A percentile compares a stretch with the other conserved stretches of the same genome.
These are phyloP conservation scores for Cyanocitta stelleri DNA, from an alignment of 2,113 vertebrate genomes.

Conservation along the genomic window DNA sequence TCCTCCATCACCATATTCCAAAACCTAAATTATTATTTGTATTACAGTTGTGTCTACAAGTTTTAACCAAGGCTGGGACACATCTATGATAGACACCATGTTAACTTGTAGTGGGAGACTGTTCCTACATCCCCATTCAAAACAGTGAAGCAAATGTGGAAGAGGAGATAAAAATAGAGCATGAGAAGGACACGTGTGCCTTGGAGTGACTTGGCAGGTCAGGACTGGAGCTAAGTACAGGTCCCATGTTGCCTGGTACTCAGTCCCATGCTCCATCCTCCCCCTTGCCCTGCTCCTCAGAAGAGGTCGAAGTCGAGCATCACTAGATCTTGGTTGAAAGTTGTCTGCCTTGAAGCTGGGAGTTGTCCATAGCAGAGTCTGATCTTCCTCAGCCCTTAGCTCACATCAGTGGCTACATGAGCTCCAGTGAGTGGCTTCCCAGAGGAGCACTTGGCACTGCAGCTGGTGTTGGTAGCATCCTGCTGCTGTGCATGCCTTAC, in stretches of 20 bases:
- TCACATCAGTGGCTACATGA: background rate
- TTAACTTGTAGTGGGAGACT: background rate
- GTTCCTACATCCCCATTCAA: background rate
- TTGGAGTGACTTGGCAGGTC: background rate
- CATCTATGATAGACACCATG: background rate
- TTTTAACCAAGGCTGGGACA: background rate
- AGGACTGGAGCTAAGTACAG: background rate
- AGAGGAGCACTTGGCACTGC: background rate
- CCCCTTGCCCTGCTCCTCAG: background rate
- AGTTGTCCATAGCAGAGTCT: background rate
- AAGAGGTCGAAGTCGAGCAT: background rate
- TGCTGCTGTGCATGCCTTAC: background rate
- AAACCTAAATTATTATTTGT: slow-evolving; percentile 34
- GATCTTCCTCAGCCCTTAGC: background rate
- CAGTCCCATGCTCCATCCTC: background rate
- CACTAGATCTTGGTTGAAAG: background rate
- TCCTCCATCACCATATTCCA: background rate
- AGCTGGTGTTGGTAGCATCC: background rate
- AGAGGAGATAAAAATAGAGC: background rate
- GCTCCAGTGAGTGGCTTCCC: background rate
- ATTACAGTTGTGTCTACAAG: background rate
- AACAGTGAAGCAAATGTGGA: background rate
- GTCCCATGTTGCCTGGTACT: background rate
- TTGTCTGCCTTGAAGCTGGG: background rate
- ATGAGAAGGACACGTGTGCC: background rate